Conservation (phyloP, 2,888 invertebrate species). For the Volucella bombylans region DNA sequence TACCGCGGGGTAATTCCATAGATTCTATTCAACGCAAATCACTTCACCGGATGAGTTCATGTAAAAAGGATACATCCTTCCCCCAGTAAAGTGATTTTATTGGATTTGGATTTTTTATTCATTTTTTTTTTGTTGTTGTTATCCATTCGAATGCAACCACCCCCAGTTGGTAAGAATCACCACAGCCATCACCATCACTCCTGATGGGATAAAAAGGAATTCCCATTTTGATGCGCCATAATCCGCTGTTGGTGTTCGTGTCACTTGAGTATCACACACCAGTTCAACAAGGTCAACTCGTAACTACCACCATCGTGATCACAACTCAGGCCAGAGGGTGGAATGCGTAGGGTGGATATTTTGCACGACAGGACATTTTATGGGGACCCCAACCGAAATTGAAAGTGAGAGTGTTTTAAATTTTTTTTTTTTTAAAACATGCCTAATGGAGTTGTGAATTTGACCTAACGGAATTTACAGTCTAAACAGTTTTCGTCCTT, state of each 20-base stretch:
- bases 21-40: slow-evolving; percentile 36
- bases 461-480: slow-evolving; percentile 63
- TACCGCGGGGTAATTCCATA: slow-evolving; percentile 15
- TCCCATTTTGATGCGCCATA: slow-evolving; percentile 66
- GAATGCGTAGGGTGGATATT: slow-evolving; percentile 45
- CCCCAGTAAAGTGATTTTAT: slow-evolving; percentile 80
- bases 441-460: slow-evolving; percentile 69
- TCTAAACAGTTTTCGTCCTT: slow-evolving; percentile 37
- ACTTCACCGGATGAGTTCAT: slow-evolving; percentile 71
- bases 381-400: slow-evolving; percentile 7
- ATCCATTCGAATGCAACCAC: slow-evolving; percentile 3
- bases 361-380: slow-evolving; percentile 50
- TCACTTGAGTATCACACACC: slow-evolving; percentile 71
- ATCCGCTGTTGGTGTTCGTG: slow-evolving; percentile 73
- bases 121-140: slow-evolving; percentile 10
- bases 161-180: slow-evolving; percentile 33
- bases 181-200: slow-evolving; percentile 18
- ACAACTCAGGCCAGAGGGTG: background rate
- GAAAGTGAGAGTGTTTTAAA: slow-evolving; percentile 61
- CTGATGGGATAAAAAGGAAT: slow-evolving; percentile 9
- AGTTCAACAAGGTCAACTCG: slow-evolving; percentile 60
- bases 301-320: background rate
- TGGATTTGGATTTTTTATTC: slow-evolving; percentile 77
- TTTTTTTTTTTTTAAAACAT: slow-evolving; percentile 43
- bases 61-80: slow-evolving; percentile 70